Conservation (phyloP, 2,113 vertebrate species). For the Parus major region DNA sequence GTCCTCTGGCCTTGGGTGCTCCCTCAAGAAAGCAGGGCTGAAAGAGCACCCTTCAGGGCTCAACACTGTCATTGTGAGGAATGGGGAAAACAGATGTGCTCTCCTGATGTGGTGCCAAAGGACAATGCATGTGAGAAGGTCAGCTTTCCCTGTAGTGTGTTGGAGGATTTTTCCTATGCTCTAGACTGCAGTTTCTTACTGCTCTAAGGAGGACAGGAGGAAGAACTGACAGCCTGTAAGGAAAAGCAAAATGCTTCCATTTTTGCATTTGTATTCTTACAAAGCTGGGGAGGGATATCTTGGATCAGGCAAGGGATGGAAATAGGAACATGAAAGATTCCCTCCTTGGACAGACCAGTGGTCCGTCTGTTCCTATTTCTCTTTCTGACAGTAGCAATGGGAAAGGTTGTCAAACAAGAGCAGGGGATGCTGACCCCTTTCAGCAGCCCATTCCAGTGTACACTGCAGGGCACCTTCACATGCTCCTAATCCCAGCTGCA, state of each 20-base stretch:
- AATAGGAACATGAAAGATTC: not conserved
- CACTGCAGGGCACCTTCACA: not conserved
- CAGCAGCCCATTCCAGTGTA: not conserved
- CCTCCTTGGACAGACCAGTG: not conserved
- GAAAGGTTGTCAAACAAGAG: not conserved
- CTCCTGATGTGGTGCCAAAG: not conserved
- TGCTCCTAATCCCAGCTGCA: not conserved
- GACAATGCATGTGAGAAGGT: not conserved
- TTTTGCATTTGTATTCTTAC: not conserved
- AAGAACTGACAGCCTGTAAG: not conserved
- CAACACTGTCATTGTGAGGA: not conserved
- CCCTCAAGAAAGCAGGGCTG: not conserved
- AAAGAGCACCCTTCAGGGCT: not conserved
- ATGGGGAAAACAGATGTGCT: not conserved
- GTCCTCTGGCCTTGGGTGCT: not conserved
- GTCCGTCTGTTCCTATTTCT: not conserved
- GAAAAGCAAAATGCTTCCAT: not conserved
- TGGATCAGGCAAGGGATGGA: not conserved
- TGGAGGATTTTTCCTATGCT: not conserved
- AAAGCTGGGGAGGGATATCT: not conserved
- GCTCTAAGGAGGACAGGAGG: not conserved
- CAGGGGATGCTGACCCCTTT: not conserved
- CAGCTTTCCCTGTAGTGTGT: rapidly evolving
- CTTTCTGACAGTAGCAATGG: not conserved
- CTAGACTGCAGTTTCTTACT: not conserved